Base-by-base conservation (phyloP, 1,140 invertebrate genomes). In the Hycleus phaleratus region DNA sequence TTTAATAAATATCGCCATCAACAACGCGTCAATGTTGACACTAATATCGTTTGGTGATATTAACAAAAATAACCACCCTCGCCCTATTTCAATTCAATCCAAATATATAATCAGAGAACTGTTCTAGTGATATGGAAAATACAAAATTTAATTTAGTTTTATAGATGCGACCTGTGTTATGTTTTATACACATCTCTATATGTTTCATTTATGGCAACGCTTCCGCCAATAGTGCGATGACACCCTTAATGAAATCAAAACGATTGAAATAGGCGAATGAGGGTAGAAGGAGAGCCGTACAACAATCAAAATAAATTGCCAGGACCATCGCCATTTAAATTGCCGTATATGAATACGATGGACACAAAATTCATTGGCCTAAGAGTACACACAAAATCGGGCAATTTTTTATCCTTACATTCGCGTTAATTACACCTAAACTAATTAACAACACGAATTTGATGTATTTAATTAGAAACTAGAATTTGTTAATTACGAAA, bases 241-340 rank as follows among this genome's bases (percentile, higher is more conserved):
- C 66, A 65, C 59, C 64, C 66, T 66, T 68, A 68, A 68, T 68
- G 66, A 68, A 68, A 68, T 68, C 66, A 68, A 68, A 68, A 64
- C 64, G 51, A 45, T 45, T 42, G 51, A 45, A 45, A 43, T 44
- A 40, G 50, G 18, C 18, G 18, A 18, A 18, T 18, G 18, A 18
- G 18, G 18, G 32, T 5, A 7, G 32, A 32, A 32, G 4, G 32
- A 32, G 32, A 32, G 4, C 1, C 18, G 18, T 18, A 18, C 18
- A 18, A 32, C 51, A 53, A 53, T 53, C 51, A 53, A 53, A 53
- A 53, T 53, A 53, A 53, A 53, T 53, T 53, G 42, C 42, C 32
- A 42, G 38, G 43, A 42, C 51, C n/a, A 45, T 43, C 42, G 51
- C 51, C 45, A 7, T 32, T 7, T 7, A 32, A 32, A 32, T 32